Evolutionary conservation across 2,797 vertebrate genomes (phyloP), one percentile per base, ranked within the genome.

Genomic region (Paratrypauchen microcephalus): DNA sequence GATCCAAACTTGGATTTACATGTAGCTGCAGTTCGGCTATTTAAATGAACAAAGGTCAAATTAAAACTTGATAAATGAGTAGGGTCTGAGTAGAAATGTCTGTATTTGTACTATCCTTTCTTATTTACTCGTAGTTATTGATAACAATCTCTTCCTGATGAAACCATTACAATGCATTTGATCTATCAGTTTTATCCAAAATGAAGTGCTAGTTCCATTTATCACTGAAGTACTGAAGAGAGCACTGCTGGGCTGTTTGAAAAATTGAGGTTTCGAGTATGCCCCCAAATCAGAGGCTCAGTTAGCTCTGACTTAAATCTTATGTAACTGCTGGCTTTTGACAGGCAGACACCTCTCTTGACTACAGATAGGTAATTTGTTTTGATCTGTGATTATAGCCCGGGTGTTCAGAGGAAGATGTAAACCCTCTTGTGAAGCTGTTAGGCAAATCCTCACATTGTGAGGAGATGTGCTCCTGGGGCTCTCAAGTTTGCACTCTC

Each of bases 361-460:
- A 92, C 92, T 93, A 89, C 92, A 92, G 91, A 93, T 91, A 90
- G 90, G 90, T 92, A 85, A 91, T 92, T 92, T 93, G 92, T 93
- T 93, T 94, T 94, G 92, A 94, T 93, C 92, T 93, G 87, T 90
- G 92, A 94, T 93, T 93, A 93, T 92, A 91, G 83, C 81, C 84
- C 85, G 89, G 45, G 72, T 92, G 92, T 92, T 93, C 89, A 88
- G 86, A 91, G 91, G 90, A 91, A 92, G 92, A 93, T 92, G 93
- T 93, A 92, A 93, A 93, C 91, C 87, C 92, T 93, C 89, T 92
- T 82, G 89, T 91, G 89, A 89, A 91, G 90, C 89, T 93, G 91
- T 94, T 93, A 92, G 91, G 91, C 90, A 93, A 94, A 94, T 93
- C 93, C 92, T 83, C 89, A 88, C 90, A 89, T 86, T 90, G 90